phyloP scores from a whole-genome alignment of 1,140 invertebrate species.

The Drosophila pandora region DNA sequence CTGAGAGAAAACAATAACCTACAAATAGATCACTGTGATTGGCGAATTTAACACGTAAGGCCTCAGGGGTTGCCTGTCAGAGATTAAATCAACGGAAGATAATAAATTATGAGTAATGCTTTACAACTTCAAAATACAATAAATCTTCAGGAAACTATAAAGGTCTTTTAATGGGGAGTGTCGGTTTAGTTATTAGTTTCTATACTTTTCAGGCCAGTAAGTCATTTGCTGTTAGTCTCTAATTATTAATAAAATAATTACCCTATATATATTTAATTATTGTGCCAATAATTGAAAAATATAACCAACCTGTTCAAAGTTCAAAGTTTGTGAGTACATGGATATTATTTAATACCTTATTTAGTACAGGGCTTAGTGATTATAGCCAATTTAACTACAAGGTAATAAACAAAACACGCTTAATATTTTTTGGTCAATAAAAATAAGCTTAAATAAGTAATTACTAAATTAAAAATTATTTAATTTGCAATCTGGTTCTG shows the following conservation, averaged over 20 bases:
- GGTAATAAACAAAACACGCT: neutral
- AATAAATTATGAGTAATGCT: conserved; percentile 9
- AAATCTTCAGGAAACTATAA: neutral
- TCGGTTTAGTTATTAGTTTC: neutral
- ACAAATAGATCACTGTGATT: conserved; percentile 13
- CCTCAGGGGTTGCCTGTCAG: neutral
- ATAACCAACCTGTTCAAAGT: neutral
- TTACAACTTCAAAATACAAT: neutral
- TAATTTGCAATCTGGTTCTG: too few species aligned
- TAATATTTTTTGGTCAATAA: neutral
- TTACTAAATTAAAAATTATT: too few species aligned
- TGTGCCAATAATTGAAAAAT: neutral
- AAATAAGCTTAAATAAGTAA: too few species aligned
- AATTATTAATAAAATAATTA: too few species aligned
- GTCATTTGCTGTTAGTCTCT: neutral
- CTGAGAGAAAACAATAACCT: conserved; percentile 6
- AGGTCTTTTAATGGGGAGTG: neutral
- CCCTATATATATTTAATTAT: neutral
- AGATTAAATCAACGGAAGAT: neutral
- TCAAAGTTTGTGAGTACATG: neutral
- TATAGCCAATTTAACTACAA: neutral
- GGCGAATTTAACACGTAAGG: conserved; percentile 3
- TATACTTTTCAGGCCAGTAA: neutral
- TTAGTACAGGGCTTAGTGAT: neutral
- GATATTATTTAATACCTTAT: neutral